phyloP scores from a whole-genome alignment of 2,797 vertebrate genomes.

The Pagetopsis macropterus region DNA sequence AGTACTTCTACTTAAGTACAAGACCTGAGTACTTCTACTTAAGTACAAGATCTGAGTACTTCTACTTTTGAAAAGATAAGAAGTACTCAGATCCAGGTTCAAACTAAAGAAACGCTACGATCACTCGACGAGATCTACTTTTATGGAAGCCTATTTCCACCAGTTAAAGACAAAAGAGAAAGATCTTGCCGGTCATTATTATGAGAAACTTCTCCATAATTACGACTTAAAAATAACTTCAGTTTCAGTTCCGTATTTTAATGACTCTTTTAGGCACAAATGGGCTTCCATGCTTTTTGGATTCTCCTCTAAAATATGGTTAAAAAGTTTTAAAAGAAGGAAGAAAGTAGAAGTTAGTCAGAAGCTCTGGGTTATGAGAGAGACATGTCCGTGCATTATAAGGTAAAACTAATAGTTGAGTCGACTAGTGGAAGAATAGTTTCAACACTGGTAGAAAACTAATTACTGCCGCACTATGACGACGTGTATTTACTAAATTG shows the following conservation, averaged over 20 bases:
- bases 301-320: not conserved
- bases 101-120: constrained; percentile 6
- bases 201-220: too few species aligned
- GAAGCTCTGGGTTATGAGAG: not conserved
- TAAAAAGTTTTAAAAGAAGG: not conserved
- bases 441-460: not conserved
- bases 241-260: too few species aligned
- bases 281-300: not conserved
- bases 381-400: constrained; percentile 32
- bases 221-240: too few species aligned
- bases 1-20: too few species aligned
- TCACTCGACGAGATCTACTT: constrained; percentile 8
- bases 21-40: too few species aligned
- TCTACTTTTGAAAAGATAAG: constrained; percentile 22
- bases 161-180: too few species aligned
- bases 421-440: not conserved
- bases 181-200: too few species aligned
- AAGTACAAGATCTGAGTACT: too few species aligned
- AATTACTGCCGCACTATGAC: not conserved
- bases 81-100: constrained; percentile 3
- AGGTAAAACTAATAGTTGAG: constrained; percentile 7
- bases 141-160: too few species aligned
- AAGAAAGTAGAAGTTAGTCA: constrained; percentile 33
- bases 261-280: too few species aligned
- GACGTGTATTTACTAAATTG: too few species aligned